Conservation (phyloP, 1,140 invertebrate genomes). For the Nasonia giraulti region DNA sequence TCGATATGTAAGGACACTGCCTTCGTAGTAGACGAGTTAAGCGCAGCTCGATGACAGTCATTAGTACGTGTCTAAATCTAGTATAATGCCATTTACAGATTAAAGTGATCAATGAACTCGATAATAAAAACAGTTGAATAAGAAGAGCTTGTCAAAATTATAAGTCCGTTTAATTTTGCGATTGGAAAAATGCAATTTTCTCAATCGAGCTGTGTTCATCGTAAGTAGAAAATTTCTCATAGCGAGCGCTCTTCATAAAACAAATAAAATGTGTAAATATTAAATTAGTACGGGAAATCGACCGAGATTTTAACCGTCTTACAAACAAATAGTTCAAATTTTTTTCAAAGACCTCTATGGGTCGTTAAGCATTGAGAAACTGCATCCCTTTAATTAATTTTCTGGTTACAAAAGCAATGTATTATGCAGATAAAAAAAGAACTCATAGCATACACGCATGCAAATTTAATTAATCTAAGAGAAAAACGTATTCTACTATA, state of each 20-base stretch:
- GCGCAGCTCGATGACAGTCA: constrained; percentile 5
- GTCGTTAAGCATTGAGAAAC: background rate
- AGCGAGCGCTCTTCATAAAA: constrained; percentile 3
- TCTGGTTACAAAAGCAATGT: background rate
- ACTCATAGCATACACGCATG: background rate
- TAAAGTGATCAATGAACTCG: constrained; percentile 12
- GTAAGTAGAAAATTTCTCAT: constrained; percentile 23
- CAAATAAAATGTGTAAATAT: constrained; percentile 26
- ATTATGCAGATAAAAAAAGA: background rate
- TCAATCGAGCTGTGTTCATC: constrained; percentile 34
- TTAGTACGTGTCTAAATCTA: background rate
- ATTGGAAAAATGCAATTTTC: constrained; percentile 35
- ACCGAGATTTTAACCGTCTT: constrained; percentile 18
- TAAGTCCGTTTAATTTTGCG: constrained; percentile 24
- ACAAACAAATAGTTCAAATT: background rate
- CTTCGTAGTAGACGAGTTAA: constrained; percentile 45
- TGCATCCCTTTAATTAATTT: background rate
- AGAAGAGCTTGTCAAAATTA: constrained; percentile 10
- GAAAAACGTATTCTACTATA: constrained; percentile 14
- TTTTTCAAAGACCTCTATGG: no score
- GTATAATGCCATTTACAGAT: constrained; percentile 5
- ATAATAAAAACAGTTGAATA: constrained; percentile 8
- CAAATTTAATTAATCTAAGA: background rate
- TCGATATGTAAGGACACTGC: background rate
- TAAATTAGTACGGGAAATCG: constrained; percentile 40